Base-by-base conservation (phyloP, 23 tunicate genomes). In the Ascidia mentula region DNA sequence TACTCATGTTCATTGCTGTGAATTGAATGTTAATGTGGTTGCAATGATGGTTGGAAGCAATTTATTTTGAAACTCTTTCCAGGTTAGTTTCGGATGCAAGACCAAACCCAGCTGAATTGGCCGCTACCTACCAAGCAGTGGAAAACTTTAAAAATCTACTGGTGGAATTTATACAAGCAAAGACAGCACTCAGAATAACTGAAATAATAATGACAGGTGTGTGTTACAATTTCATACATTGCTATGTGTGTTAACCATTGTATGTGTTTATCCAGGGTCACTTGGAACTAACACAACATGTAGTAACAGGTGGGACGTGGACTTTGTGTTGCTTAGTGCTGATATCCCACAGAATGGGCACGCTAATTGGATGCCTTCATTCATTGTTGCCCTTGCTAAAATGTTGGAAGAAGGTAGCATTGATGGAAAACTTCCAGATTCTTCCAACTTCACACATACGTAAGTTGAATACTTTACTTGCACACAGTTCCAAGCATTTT, bases 261-360 rank as follows among this genome's bases (percentile, higher is more conserved):
- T 42, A 42, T 9, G 22, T 70, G 31, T 30, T 3, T 70, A 37
- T 22, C 5, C 84, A 88, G 98, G 98, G 3, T 93, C 98, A 0
- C 35, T 93, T 18, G 98, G 98, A 20, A 93, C 85, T 73, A 74
- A 72, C 45, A 93, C 98, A 46, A 40, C 78, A 30, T 84, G 93
- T 45, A 61, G 86, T 76, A 88, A 80, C 72, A 82, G 98, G 12
- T 73, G 76, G 72, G 98, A 93, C 72, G 98, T 82, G 24, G 98
- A 93, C 72, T 77, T 88, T 0, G 46, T 85, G 0, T 20, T 93
- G 20, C 35, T 79, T 30, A 85, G 85, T n/a, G 76, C 89, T 12
- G 93, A 93, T 69, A 74, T 93, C 24, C 98, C 98, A 34, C 72
- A 61, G 20, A 88, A 84, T 34, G 98, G 93, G 39, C 98, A 93